A percentile compares a stretch with the other conserved stretches of the same genome.
These are phyloP conservation scores for Intellagama lesueurii DNA, from an alignment of 2,797 vertebrate species.

Conservation along the genomic window DNA sequence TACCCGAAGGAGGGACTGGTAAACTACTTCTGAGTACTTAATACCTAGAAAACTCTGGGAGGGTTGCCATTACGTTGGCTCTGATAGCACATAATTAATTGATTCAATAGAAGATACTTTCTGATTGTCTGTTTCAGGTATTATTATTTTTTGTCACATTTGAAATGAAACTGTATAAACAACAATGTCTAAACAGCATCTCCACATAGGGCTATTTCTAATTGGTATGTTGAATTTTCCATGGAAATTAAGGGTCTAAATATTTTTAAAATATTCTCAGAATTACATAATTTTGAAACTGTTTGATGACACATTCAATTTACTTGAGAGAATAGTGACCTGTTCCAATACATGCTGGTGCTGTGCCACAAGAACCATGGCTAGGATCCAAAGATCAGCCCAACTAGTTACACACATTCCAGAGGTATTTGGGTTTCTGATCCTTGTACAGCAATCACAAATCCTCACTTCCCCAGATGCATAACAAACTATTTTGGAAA, in stretches of 20 bases:
- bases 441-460: background rate
- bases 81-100: too few relatives aligned
- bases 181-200: background rate
- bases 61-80: too few relatives aligned
- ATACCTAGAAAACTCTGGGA: too few relatives aligned
- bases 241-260: background rate
- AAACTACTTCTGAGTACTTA: too few relatives aligned
- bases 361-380: background rate
- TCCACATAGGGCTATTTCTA: background rate
- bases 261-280: background rate
- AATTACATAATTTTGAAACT: background rate
- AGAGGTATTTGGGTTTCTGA: background rate
- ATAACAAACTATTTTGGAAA: background rate
- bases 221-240: background rate
- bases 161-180: background rate
- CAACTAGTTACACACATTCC: background rate
- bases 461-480: too few relatives aligned
- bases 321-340: background rate
- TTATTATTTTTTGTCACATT: constrained; percentile 22
- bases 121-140: rapidly evolving
- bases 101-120: too few relatives aligned
- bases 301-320: background rate
- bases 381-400: background rate
- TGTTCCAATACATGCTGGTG: background rate
- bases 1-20: too few relatives aligned